Base-by-base conservation (phyloP, 1,140 invertebrate genomes). In the Andricus grossulariae region DNA sequence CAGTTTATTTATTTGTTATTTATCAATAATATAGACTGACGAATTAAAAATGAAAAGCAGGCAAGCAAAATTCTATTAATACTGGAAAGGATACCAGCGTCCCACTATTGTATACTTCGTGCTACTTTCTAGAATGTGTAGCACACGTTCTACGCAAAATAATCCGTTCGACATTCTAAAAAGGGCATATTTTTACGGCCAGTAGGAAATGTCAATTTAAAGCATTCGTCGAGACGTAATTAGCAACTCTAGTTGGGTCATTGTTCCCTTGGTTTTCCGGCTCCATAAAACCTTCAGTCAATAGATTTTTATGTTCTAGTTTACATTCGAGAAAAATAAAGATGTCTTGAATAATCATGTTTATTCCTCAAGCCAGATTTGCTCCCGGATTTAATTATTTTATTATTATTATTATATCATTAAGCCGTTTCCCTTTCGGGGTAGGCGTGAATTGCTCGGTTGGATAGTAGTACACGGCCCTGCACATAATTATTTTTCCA, bases 121-220 rank as follows among this genome's bases (percentile, higher is more conserved):
- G 3, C 15, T 66, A 66, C 60, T 66, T 66, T 66, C 60, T 66
- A 66, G 32, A 66, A 66, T 66, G 21, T 39, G 25, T 16, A 39
- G n/a, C n/a, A 10, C 25, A n/a, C 13, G 25, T 16, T 39, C 5
- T 66, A 45, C 60, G 60, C 32, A 66, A 32, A 66, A 32, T 25
- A 25, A 66, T 13, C 39, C 10, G 60, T 66, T 66, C 25, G 15
- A 39, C 60, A 66, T 66, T 66, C 39, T 32, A 66, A 66, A 66
- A 25, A 25, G 32, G 16, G 32, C 39, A 66, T 32, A 25, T 66
- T 66, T 39, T 66, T 66, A 25, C 39, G 25, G 25, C 32, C 5
- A 39, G 32, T 66, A 66, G 21, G 25, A 39, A 66, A 66, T 66
- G 60, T 66, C 60, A 66, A 66, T 66, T 13, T 32, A 39, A 66